These are phyloP conservation scores for Agriotes lineatus DNA, from an alignment of 2,888 invertebrate species.

Conservation along the genomic window DNA sequence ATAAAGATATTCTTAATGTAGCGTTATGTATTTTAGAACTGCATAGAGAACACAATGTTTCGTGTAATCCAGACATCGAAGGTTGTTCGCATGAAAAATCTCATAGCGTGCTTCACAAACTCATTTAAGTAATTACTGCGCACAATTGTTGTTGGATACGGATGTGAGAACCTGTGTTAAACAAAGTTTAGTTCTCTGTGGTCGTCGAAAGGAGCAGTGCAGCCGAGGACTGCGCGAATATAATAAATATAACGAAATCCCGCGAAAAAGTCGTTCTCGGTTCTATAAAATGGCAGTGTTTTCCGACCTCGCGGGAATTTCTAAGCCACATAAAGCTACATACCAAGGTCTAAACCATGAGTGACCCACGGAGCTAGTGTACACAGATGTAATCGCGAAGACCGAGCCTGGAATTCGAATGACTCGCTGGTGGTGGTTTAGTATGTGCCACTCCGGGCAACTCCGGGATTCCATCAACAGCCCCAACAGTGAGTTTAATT, in stretches of 20 bases:
- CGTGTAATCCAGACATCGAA: no score
- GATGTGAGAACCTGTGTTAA: not conserved
- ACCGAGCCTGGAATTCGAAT: slow-evolving; percentile 62
- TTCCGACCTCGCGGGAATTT: slow-evolving; percentile 21
- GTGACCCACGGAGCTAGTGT: slow-evolving; percentile 28
- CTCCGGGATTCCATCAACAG: slow-evolving; percentile 65
- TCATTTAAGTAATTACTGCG: not conserved
- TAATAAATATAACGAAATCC: slow-evolving; percentile 13
- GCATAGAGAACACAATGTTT: no score
- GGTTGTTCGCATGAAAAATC: no score
- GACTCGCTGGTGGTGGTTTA: slow-evolving; percentile 76
- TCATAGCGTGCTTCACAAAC: not conserved
- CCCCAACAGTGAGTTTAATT: slow-evolving; percentile 52
- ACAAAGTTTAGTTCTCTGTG: slow-evolving; percentile 1
- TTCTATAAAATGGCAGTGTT: slow-evolving; percentile 30
- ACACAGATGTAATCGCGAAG: slow-evolving; percentile 30
- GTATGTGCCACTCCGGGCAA: slow-evolving; percentile 71
- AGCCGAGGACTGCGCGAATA: not conserved
- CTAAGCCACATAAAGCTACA: slow-evolving; percentile 18
- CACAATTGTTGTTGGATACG: slow-evolving; percentile 9
- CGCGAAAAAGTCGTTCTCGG: not conserved
- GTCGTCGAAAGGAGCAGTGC: not conserved
- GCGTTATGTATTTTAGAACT: no score
- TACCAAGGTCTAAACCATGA: slow-evolving; percentile 22
- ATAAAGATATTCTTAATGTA: no score